phyloP scores from a whole-genome alignment of 2,797 vertebrate genomes.

The Ctenochaetus hawaiiensis region DNA sequence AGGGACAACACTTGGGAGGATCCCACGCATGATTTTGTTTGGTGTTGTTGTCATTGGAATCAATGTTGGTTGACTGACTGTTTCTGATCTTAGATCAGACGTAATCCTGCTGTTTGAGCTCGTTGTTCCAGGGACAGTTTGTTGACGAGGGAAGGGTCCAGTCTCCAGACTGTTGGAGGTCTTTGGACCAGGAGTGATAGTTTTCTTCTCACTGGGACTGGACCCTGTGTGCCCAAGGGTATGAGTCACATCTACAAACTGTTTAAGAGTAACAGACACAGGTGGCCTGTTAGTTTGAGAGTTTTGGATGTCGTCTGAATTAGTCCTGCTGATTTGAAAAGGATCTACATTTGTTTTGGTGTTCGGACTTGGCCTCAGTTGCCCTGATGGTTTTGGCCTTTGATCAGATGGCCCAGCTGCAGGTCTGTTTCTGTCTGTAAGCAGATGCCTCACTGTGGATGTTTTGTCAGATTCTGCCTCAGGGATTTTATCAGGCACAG shows the following conservation, averaged over 20 bases:
- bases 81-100: constrained; percentile 70
- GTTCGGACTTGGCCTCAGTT: constrained; percentile 43
- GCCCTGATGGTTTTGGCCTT: constrained; percentile 53
- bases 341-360: constrained; percentile 40
- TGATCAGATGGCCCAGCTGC: constrained; percentile 43
- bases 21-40: constrained; percentile 46
- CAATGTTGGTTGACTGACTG: constrained; percentile 34
- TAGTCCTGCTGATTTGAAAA: constrained; percentile 32
- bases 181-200: constrained; percentile 50
- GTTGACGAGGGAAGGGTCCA: constrained; percentile 19
- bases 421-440: constrained; percentile 28
- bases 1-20: constrained; percentile 43
- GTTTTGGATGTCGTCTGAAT: constrained; percentile 37
- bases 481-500: constrained; percentile 29
- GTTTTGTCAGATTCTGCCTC: constrained; percentile 40
- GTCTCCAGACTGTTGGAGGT: constrained; percentile 41
- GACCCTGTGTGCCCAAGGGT: constrained; percentile 38
- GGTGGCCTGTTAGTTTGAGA: constrained; percentile 41
- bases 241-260: constrained; percentile 37
- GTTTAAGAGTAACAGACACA: constrained; percentile 47
- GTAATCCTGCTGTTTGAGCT: constrained; percentile 58
- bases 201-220: constrained; percentile 43
- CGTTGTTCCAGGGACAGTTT: constrained; percentile 18
- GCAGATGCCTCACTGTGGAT: constrained; percentile 19
- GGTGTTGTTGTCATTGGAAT: constrained; percentile 68